Evolutionary conservation across 2,888 invertebrate genomes (phyloP), one percentile per base, ranked within the genome.

Genomic region (Deladenus siricidicola): DNA sequence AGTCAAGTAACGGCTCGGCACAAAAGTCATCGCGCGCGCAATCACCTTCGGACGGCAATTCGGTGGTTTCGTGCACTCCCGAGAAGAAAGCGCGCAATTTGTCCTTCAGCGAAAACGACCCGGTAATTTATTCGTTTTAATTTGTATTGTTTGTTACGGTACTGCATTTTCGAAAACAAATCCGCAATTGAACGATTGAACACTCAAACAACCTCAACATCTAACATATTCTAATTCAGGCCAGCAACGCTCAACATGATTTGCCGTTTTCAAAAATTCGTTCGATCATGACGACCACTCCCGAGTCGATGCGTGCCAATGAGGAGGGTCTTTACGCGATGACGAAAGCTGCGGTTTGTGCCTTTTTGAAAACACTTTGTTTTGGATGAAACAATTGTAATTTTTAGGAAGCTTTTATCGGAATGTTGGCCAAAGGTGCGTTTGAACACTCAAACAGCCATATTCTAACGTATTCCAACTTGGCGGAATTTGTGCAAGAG

Each of bases 271-370:
- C 50, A 19, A 43, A 52, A 14, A 34, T 65, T 29, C 59, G 60
- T 4, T 30, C 54, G 10, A 67, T 67, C 42, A 63, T 67, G 61
- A 48, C 34, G 29, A 29, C 49, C 17, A 44, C 59, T 14, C 55
- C 61, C 21, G 59, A 63, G 30, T 29, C 57, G 17, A 24, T 58
- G 43, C 50, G 50, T 28, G 50, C 63, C 51, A 53, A 60, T 19
- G 64, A 59, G 4, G 65, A 69, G 43, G 62, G 56, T 21, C 44
- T 66, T 21, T 66, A 52, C 44, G 64, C 67, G 10, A 66, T 66
- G 60, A 62, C 66, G 28, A 67, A 64, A 47, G 67, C 63, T 2
- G 45, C 67, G 48, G 69, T 68, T n/a, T 24, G 58, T 39, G 17
- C 14, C 8, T 10, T 17, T 17, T 49, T 43, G 17, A 23, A 4